phyloP scores from a whole-genome alignment of 2,113 vertebrate genomes.

The Apteryx mantelli region DNA sequence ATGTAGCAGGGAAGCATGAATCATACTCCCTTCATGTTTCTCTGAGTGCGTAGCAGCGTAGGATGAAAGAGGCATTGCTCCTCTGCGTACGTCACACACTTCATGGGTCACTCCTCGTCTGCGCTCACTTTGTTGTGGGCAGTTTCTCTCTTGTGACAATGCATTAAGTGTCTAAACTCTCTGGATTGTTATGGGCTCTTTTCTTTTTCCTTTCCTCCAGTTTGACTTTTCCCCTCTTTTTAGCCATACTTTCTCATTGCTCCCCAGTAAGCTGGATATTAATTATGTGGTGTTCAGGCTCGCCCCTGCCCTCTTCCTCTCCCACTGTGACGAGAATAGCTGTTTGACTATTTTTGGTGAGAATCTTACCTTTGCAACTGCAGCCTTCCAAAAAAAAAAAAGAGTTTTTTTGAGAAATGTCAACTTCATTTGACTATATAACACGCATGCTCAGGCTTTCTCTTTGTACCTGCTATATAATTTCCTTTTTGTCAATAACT shows the following conservation, averaged over 20 bases:
- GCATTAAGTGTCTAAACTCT: not conserved
- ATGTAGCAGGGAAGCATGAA: accelerated
- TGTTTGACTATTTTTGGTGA: not conserved
- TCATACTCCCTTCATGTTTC: not conserved
- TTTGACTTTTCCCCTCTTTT: not conserved
- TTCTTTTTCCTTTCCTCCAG: not conserved
- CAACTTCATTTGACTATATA: not conserved
- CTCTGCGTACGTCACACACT: accelerated
- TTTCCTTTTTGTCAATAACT: constrained; percentile 54
- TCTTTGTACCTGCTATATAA: constrained; percentile 7
- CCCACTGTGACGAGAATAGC: not conserved
- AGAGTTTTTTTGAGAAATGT: constrained; percentile 23
- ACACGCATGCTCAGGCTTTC: not conserved
- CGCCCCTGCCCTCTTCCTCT: not conserved
- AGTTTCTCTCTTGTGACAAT: not conserved
- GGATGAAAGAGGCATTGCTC: not conserved
- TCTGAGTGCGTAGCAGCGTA: accelerated
- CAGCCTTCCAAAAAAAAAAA: not conserved
- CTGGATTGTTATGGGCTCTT: not conserved
- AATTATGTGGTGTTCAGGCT: not conserved
- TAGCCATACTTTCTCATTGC: not conserved
- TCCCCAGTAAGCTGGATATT: not conserved
- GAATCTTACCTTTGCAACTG: not conserved
- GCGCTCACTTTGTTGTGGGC: not conserved
- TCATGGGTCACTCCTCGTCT: not conserved